Evolutionary conservation across 2,113 vertebrate genomes (phyloP).

Genomic region (Trinectes maculatus): DNA sequence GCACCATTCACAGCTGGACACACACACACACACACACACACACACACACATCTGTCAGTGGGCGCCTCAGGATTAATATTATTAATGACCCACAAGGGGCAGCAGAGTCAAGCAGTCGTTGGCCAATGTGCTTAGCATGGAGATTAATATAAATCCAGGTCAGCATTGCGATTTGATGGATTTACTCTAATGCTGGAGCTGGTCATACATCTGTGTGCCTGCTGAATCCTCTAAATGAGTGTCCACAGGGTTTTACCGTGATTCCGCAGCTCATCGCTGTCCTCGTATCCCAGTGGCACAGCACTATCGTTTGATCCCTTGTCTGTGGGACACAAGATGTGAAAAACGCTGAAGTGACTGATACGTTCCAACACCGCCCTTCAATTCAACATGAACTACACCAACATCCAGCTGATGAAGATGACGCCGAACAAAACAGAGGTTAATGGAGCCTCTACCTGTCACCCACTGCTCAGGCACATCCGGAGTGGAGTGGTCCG

Average conservation of each 20-base stretch:
- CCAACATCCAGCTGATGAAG: background rate
- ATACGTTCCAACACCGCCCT: background rate
- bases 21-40: background rate
- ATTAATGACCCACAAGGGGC: constrained; percentile 58
- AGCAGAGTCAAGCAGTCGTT: constrained; percentile 44
- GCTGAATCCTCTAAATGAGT: constrained; percentile 59
- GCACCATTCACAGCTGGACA: constrained; percentile 78
- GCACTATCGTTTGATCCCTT: constrained; percentile 67
- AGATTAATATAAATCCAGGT: constrained; percentile 78
- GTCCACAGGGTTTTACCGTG: constrained; percentile 65
- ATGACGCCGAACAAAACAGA: constrained; percentile 9
- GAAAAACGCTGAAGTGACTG: constrained; percentile 29
- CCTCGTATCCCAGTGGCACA: constrained; percentile 70
- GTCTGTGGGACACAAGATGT: constrained; percentile 57
- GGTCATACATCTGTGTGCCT: constrained; percentile 68
- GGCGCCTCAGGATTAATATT: background rate
- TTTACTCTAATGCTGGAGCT: constrained; percentile 74
- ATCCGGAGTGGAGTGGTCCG: constrained; percentile 62
- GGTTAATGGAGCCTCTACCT: constrained; percentile 64
- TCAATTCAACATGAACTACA: background rate
- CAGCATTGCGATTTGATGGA: constrained; percentile 72
- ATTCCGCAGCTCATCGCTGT: constrained; percentile 66
- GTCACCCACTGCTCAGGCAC: constrained; percentile 58
- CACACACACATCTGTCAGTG: constrained; percentile 2
- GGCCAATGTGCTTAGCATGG: constrained; percentile 21